A percentile compares a stretch with the other conserved stretches of the same genome.
Evolutionary conservation across 2,113 vertebrate genomes (phyloP).

Genomic region (Centropus bengalensis): DNA sequence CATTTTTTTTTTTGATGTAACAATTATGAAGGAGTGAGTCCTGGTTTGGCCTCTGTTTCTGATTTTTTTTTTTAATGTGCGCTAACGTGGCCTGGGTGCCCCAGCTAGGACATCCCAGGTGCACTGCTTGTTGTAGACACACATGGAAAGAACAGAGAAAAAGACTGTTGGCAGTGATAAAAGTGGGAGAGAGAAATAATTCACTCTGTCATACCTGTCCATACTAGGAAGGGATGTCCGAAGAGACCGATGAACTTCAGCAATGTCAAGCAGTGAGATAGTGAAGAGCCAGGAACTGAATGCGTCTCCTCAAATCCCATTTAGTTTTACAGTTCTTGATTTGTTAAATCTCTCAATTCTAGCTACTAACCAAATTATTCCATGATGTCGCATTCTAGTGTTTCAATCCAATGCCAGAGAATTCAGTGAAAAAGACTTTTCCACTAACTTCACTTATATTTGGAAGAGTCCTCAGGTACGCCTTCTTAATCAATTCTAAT

Average conservation of each 20-base stretch:
- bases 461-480: background rate
- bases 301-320: background rate
- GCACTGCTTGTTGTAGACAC: background rate
- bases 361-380: background rate
- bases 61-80: background rate
- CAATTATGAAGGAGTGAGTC: background rate
- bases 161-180: background rate
- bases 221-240: background rate
- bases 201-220: background rate
- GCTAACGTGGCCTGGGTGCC: background rate
- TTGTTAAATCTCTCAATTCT: background rate
- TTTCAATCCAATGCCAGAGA: background rate
- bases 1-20: background rate
- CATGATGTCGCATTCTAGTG: background rate
- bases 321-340: background rate
- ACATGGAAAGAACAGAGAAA: background rate
- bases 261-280: background rate
- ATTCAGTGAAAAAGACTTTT: background rate
- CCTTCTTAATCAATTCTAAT: background rate
- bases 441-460: background rate
- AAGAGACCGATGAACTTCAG: background rate
- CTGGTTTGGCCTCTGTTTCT: conserved; percentile 2
- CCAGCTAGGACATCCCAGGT: background rate
- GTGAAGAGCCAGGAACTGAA: background rate
- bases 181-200: background rate